Evolutionary conservation across 2,888 invertebrate species (phyloP).

Genomic region (Dolichopus griseipennis): DNA sequence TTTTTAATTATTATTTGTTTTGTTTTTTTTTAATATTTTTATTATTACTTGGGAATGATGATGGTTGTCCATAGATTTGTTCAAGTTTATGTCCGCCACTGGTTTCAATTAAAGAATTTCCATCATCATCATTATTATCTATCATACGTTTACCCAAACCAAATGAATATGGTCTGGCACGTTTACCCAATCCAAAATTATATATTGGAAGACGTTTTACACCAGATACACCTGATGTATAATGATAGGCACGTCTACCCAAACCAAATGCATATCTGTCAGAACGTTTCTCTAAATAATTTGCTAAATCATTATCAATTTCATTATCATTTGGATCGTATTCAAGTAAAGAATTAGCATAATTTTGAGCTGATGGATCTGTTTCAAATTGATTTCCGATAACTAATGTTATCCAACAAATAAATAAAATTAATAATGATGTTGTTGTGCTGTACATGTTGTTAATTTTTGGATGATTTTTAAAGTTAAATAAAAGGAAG

Average conservation of each 20-base stretch:
- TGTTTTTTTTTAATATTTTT: not conserved
- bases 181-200: slow-evolving; percentile 42
- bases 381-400: slow-evolving; percentile 13
- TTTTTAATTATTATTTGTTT: not conserved
- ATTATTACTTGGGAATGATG: slow-evolving; percentile 4
- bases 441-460: not conserved
- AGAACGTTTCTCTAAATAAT: slow-evolving; percentile 46
- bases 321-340: slow-evolving; percentile 21
- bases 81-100: not conserved
- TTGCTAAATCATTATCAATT: slow-evolving; percentile 17
- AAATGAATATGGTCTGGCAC: slow-evolving; percentile 41
- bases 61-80: not conserved
- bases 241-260: slow-evolving; percentile 52
- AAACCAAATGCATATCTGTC: slow-evolving; percentile 61
- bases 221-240: slow-evolving; percentile 38
- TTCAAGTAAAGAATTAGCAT: slow-evolving; percentile 24
- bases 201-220: slow-evolving; percentile 42
- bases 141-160: slow-evolving; percentile 38
- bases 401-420: slow-evolving; percentile 24
- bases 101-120: not conserved
- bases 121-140: slow-evolving; percentile 20
- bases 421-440: not conserved
- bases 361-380: slow-evolving; percentile 20
- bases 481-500: too few relatives aligned
- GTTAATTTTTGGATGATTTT: not conserved